Evolutionary conservation across 2,113 vertebrate genomes (phyloP).

Genomic region (Epinephelus moara): DNA sequence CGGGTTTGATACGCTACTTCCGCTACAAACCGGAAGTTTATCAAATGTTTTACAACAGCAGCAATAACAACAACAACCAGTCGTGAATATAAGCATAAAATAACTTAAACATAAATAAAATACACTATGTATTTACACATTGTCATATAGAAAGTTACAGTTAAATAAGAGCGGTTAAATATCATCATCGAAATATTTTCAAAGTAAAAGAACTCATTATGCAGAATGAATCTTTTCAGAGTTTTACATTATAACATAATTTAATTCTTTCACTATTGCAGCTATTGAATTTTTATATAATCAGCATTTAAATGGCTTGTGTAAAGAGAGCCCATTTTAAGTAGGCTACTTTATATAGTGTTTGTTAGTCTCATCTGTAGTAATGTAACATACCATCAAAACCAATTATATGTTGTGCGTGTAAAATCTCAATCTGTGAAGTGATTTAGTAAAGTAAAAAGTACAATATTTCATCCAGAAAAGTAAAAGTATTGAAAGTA

Average conservation of each 20-base stretch:
- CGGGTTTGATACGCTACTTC: constrained; percentile 52
- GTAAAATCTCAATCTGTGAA: background rate
- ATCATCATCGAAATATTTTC: background rate
- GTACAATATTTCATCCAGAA: no score
- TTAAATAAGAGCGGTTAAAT: background rate
- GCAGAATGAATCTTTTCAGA: background rate
- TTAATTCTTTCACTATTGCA: no score
- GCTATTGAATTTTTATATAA: no score
- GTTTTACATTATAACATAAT: no score
- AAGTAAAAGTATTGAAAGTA: background rate
- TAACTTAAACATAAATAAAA: background rate
- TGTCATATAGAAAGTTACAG: background rate
- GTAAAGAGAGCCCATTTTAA: no score
- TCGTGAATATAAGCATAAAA: background rate
- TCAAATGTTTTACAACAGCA: background rate
- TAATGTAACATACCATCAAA: no score
- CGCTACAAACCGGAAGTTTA: constrained; percentile 45
- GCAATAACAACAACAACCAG: background rate
- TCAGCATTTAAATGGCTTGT: no score
- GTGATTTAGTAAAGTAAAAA: no score
- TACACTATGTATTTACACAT: no score
- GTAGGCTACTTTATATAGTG: no score
- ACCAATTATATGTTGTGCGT: background rate
- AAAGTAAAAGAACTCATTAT: background rate
- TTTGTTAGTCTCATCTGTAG: no score